Conservation (phyloP, 2,113 vertebrate species). For the Cervus canadensis region DNA sequence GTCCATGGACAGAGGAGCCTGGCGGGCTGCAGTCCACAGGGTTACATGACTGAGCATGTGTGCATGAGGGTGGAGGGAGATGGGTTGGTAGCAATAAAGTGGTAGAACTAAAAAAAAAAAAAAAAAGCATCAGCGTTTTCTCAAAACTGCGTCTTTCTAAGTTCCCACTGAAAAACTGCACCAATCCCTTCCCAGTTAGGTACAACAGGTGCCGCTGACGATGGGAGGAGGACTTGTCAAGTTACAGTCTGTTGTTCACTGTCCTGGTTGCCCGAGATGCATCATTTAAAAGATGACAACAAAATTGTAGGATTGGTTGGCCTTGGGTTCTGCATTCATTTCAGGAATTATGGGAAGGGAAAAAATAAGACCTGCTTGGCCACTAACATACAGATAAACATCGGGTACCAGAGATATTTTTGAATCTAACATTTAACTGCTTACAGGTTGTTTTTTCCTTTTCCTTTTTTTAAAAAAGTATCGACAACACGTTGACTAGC, state of each 20-base stretch:
- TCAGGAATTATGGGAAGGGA: background rate
- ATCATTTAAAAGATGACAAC: background rate
- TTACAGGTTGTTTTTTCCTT: background rate
- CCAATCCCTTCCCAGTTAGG: background rate
- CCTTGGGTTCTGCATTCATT: rapidly evolving
- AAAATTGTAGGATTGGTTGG: slow-evolving; percentile 11
- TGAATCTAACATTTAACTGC: slow-evolving; percentile 42
- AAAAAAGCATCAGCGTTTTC: background rate
- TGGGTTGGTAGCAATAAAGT: no score
- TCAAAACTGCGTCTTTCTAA: rapidly evolving
- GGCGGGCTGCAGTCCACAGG: no score
- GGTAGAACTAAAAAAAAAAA: no score
- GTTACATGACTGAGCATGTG: no score
- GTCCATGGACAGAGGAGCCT: no score
- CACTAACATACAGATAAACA: background rate
- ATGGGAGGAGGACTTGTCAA: background rate
- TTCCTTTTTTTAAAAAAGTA: background rate
- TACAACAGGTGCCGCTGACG: background rate
- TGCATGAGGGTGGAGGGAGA: no score
- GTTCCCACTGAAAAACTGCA: background rate
- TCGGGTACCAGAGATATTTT: slow-evolving; percentile 14
- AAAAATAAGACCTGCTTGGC: background rate
- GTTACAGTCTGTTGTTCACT: rapidly evolving
- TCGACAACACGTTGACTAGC: background rate
- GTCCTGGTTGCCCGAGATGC: background rate